Evolutionary conservation across 2,888 invertebrate species (phyloP).

Genomic region (Drosophila mayaguana): DNA sequence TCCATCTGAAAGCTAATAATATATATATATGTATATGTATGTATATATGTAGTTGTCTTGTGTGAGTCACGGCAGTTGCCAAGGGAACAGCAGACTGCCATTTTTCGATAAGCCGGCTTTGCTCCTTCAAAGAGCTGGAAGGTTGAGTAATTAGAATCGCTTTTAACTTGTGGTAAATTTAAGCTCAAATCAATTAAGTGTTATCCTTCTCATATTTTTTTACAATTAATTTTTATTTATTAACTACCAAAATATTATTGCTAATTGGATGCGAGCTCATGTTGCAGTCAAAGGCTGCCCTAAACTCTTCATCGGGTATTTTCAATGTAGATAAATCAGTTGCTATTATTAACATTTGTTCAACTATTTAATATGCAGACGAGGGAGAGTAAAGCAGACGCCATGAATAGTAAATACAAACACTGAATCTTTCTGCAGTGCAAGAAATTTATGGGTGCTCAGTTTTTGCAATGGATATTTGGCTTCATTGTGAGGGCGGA

Average conservation of each 20-base stretch:
- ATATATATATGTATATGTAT: too few relatives aligned
- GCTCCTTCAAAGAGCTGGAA: not conserved
- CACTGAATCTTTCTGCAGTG: not conserved
- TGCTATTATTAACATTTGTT: not conserved
- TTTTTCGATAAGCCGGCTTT: not conserved
- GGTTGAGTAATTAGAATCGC: not conserved
- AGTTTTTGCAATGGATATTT: not conserved
- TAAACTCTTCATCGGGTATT: not conserved
- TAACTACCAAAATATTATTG: not conserved
- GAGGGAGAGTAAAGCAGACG: too few relatives aligned
- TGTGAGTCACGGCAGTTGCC: not conserved
- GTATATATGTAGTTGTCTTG: too few relatives aligned
- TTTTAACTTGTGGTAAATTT: not conserved
- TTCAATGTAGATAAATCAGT: not conserved
- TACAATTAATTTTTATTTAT: not conserved
- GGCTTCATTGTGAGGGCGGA: not conserved
- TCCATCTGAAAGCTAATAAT: not conserved
- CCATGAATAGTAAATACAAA: conserved; percentile 3
- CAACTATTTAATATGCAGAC: not conserved
- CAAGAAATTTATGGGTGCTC: not conserved
- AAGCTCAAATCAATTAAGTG: conserved; percentile 1
- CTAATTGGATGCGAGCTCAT: not conserved
- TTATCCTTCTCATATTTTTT: not conserved
- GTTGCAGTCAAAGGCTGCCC: not conserved
- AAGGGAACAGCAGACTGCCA: not conserved